A percentile compares a stretch with the other conserved stretches of the same genome.
Evolutionary conservation across 2,113 vertebrate species (phyloP).

Genomic region (Melanocharis versteri): DNA sequence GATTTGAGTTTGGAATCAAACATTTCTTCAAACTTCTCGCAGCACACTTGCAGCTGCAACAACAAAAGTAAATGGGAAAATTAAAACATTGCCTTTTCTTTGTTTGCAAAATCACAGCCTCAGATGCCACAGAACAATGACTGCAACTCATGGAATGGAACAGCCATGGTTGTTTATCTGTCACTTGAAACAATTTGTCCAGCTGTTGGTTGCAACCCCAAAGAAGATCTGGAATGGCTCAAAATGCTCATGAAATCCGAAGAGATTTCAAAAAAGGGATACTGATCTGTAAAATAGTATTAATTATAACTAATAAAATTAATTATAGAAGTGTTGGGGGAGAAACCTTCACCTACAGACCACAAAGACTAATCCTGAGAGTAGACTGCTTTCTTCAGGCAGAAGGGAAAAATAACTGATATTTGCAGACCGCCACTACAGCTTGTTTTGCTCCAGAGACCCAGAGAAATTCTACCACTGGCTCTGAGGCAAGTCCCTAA

Average conservation of each 20-base stretch:
- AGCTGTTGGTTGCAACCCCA: neutral
- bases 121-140: neutral
- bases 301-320: neutral
- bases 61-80: neutral
- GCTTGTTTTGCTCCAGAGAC: neutral
- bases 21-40: slow-evolving; percentile 76
- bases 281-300: neutral
- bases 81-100: neutral
- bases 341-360: neutral
- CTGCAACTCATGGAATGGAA: neutral
- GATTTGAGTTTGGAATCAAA: slow-evolving; percentile 72
- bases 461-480: neutral
- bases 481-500: neutral
- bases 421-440: neutral
- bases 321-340: neutral
- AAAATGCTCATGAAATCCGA: neutral
- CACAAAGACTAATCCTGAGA: neutral
- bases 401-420: neutral
- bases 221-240: neutral
- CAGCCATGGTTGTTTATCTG: neutral
- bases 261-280: neutral
- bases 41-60: slow-evolving; percentile 80
- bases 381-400: neutral
- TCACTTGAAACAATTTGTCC: neutral
- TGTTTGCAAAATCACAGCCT: neutral